Base-by-base conservation (phyloP, 2,113 vertebrate genomes). In the Vombatus ursinus region DNA sequence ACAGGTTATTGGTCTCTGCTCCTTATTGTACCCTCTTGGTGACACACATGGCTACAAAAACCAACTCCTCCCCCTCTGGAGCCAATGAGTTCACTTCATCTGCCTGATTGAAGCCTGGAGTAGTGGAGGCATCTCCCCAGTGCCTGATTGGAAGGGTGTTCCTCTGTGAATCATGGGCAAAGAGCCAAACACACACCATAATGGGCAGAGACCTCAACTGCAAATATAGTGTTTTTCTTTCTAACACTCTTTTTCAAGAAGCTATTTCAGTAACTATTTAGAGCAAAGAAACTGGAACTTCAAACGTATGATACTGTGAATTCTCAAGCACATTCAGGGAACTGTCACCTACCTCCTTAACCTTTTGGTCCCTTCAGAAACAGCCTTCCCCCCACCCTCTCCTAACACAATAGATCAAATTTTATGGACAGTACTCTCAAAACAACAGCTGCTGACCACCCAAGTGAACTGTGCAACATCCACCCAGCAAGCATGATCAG, bases 261-360 rank as follows among this genome's bases (percentile, higher is more conserved):
- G 37, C 61, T n/a, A 94, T 92, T 93, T 93, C 94, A 26, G 22
- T 97, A 98, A 97, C 14, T 91, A 3, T 52, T 22, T 97, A 98
- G 97, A 50, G 97, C 98, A 97, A 98, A 98, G 97, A 98, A 91
- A 11, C 96, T 97, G 98, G 97, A 97, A 98, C 94, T 98, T 98
- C 97, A 22, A 97, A 93, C 97, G 57, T 95, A 84, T 98, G 91
- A 98, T 98, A 98, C 98, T 99, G 98, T 99, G 98, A 99, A 98
- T 98, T 97, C 93, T 97, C 96, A 97, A 98, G 96, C 97, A 95
- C 96, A 96, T 91, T 96, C 57, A 98, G 98, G 98, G 98, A 84
- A 84, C 98, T 97, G 97, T 98, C 92, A n/a, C 96, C 95, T 91
- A 91, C 96, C 95, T 51, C 47, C 91, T 92, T 92, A 91, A 90